These are phyloP conservation scores for Drosophila lowei DNA, from an alignment of 1,140 invertebrate genomes.

Conservation along the genomic window DNA sequence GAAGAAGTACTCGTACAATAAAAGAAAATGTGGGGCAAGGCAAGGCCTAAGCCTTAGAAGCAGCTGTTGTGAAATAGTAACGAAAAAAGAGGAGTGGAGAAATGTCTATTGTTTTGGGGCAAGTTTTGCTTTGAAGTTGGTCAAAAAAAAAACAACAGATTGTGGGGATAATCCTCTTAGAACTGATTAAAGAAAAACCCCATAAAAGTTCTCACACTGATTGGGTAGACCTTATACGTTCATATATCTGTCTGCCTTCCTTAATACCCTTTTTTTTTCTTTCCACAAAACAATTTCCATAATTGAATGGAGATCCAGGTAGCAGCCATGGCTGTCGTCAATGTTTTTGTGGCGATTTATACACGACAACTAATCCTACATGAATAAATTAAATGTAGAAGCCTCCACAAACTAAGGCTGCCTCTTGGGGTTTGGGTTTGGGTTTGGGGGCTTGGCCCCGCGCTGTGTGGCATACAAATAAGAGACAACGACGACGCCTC, in stretches of 20 bases:
- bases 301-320: slow-evolving; percentile 39
- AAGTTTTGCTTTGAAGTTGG: slow-evolving; percentile 2
- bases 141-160: not conserved
- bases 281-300: slow-evolving; percentile 32
- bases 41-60: slow-evolving; percentile 16
- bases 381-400: slow-evolving; percentile 66
- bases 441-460: slow-evolving; percentile 27
- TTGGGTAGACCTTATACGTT: not conserved
- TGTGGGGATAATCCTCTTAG: no score
- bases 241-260: slow-evolving; percentile 15
- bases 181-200: no score
- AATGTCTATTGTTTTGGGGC: slow-evolving; percentile 7
- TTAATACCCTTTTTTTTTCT: not conserved
- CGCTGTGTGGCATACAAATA: slow-evolving; percentile 69
- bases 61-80: no score
- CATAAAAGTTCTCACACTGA: slow-evolving; percentile 3
- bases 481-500: slow-evolving; percentile 12
- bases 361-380: slow-evolving; percentile 42
- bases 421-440: slow-evolving; percentile 17
- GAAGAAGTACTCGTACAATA: slow-evolving; percentile 26
- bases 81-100: slow-evolving; percentile 11
- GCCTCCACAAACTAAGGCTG: slow-evolving; percentile 20
- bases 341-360: slow-evolving; percentile 27
- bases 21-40: slow-evolving; percentile 46
- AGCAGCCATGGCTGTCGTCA: slow-evolving; percentile 54